Base-by-base conservation (phyloP, 1,140 invertebrate genomes). In the Monochamus saltuarius region DNA sequence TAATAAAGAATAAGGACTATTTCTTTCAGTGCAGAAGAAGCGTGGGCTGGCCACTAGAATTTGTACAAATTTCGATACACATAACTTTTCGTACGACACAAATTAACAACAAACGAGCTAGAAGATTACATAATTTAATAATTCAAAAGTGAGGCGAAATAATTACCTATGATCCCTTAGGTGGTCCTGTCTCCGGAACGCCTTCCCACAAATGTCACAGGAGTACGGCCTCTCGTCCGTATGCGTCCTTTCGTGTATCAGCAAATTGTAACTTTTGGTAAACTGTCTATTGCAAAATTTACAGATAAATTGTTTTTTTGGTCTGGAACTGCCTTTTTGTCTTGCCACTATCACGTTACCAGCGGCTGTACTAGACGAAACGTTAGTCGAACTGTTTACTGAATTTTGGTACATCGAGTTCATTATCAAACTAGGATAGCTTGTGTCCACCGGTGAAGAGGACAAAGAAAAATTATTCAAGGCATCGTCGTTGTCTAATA, bases 301-400 rank as follows among this genome's bases (percentile, higher is more conserved):
- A 81, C 95, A 98, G 67, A 98, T 96, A 75, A 96, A 97, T 73
- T 98, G 91, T 71, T 95, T 95, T 79, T 95, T 95, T 2, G 89
- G 89, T 45, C 89, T 79, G 2, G 85, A 81, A 0, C 90, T 85
- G 19, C 90, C 79, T 6, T 74, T 74, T 53, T 70, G 67, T 17
- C 66, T 54, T 54, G 61, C 69, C 67, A 40, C 62, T 62, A 69
- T 54, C 53, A 75, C 61, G 58, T 67, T 63, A n/a, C 67, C 56
- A 63, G 29, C 61, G 59, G 69, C 55, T 52, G 74, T 49, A 14
- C 67, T 58, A 50, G 71, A 56, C 6, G 67, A 59, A 13, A 68
- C 64, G 1, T 59, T 53, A 6, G 66, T 51, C 13, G 51, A 61
- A n/a, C 62, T 51, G 8, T 55, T 57, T 29, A 78, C 55, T 1